These are phyloP conservation scores for Cossypha polioptera DNA, from an alignment of 2,797 vertebrate genomes.

Conservation along the genomic window DNA sequence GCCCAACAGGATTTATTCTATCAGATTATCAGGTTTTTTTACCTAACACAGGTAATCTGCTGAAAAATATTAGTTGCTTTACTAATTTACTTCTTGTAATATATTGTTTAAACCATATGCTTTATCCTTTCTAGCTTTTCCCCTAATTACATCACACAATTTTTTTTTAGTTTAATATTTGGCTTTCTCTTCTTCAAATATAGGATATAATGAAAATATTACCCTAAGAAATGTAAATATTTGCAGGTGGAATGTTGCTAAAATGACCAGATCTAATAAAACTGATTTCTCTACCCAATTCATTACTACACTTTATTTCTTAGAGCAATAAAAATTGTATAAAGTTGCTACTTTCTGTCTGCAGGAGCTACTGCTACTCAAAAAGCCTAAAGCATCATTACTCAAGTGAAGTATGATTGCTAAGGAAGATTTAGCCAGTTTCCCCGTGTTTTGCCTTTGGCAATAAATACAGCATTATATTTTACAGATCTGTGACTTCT, in stretches of 20 bases:
- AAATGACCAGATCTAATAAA: background rate
- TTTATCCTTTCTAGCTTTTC: background rate
- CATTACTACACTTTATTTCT: background rate
- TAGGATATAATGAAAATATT: background rate
- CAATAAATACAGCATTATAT: background rate
- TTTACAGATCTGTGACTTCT: conserved; percentile 24
- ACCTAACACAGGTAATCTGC: background rate
- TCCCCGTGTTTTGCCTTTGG: background rate
- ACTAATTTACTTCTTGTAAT: background rate
- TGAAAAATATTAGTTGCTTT: background rate
- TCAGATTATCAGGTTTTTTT: background rate
- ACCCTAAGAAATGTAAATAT: background rate
- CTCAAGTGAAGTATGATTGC: conserved; percentile 7
- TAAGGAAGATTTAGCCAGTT: conserved; percentile 17
- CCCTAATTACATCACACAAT: background rate
- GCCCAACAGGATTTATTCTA: background rate
- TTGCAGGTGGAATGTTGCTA: background rate
- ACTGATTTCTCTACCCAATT: background rate
- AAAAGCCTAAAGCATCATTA: background rate
- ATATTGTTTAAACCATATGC: background rate
- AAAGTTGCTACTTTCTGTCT: background rate
- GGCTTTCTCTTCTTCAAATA: background rate
- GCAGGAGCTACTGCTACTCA: background rate
- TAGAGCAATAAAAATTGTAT: background rate
- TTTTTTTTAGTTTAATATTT: background rate